Evolutionary conservation across 2,113 vertebrate species (phyloP), one percentile per base, ranked within the genome.

Genomic region (Copsychus sechellarum): DNA sequence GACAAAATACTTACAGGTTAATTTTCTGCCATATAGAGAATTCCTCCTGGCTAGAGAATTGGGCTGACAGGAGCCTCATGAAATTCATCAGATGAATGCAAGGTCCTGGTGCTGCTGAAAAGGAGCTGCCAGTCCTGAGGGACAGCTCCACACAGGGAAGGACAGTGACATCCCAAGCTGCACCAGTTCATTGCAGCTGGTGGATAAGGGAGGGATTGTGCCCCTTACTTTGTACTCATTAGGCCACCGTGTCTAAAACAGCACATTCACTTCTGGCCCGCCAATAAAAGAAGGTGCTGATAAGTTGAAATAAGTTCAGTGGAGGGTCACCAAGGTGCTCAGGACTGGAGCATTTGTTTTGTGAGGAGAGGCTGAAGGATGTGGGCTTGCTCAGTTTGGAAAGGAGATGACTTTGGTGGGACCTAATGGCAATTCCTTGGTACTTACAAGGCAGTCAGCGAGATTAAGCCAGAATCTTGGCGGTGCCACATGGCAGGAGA

Each of bases 131-230:
- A 11, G 23, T 51, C 54, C 48, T 53, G 54, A 4, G 19, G 33
- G 4, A 38, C 9, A 43, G 22, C 31, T 8, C 65, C 22, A 5
- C 0, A 1, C 1, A 1, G 51, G 21, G 7, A 85, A 71, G 21
- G 25, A 18, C 33, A 53, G 34, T 9, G 34, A 24, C 43, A 72
- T 11, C 43, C 24, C 17, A 88, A 74, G n/a, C 28, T 80, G 62
- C 66, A 58, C 2, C 33, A n/a, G 11, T 15, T 4, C 21, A 62
- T 5, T 18, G 38, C 34, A 66, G 42, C 42, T 33, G 57, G 36
- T 3, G 22, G 50, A 36, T 22, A 19, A 76, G 9, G 22, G 18
- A 88, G 34, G 67, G 23, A 67, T 71, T 58, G 45, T 33, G 5
- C 11, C 18, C n/a, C 62, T 50, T 36, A 21, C 5, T 87, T 66